phyloP scores from a whole-genome alignment of 2,888 invertebrate genomes.

The Sinopyrophorus schimmeli region DNA sequence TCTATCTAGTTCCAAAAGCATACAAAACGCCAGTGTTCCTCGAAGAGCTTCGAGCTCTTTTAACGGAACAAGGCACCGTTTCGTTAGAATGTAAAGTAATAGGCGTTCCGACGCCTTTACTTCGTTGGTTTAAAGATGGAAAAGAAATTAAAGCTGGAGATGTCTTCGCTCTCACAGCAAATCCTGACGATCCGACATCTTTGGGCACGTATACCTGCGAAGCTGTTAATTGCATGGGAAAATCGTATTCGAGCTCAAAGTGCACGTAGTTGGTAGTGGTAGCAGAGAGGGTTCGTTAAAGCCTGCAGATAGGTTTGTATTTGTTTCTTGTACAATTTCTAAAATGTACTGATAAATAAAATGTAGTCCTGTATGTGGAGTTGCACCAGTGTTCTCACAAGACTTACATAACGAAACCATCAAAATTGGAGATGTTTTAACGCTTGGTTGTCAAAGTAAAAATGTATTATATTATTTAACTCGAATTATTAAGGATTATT shows the following conservation, averaged over 20 bases:
- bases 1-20: conserved; percentile 75
- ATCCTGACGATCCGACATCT: conserved; percentile 82
- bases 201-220: conserved; percentile 87
- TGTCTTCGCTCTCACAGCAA: conserved; percentile 83
- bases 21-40: conserved; percentile 88
- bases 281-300: conserved; percentile 71
- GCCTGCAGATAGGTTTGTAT: conserved; percentile 69
- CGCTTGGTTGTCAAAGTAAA: conserved; percentile 75
- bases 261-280: conserved; percentile 76
- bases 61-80: conserved; percentile 87
- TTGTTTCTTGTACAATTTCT: background rate
- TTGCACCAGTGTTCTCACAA: conserved; percentile 78
- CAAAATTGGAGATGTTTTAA: conserved; percentile 75
- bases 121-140: conserved; percentile 80
- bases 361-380: conserved; percentile 61
- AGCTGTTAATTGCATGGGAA: conserved; percentile 87
- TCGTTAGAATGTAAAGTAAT: conserved; percentile 90
- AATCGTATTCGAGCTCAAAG: conserved; percentile 79
- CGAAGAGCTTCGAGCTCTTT: conserved; percentile 78
- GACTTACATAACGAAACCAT: conserved; percentile 75
- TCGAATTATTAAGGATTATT: background rate
- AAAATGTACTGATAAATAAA: background rate
- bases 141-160: conserved; percentile 88
- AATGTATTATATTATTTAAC: too few relatives aligned
- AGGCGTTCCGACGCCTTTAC: conserved; percentile 78